Evolutionary conservation across 2,113 vertebrate genomes (phyloP).

Genomic region (Urocolius indicus): DNA sequence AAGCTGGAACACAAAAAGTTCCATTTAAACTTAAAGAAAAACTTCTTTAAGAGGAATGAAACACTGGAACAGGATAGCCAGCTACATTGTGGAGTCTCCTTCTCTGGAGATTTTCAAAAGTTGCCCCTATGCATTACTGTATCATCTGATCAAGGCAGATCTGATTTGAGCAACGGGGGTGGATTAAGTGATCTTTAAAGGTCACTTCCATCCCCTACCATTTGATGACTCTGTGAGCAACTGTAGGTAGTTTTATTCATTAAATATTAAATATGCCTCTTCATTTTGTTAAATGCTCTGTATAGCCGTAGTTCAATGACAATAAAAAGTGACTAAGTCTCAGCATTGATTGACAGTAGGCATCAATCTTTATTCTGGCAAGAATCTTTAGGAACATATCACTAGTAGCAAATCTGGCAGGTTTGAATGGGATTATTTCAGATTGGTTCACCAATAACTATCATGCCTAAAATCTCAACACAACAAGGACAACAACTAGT

Average conservation of each 20-base stretch:
- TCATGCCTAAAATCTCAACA: conserved; percentile 20
- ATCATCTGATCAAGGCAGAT: too few relatives aligned
- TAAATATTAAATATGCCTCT: not conserved
- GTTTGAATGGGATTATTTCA: not conserved
- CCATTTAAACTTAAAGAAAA: too few relatives aligned
- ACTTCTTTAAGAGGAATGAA: too few relatives aligned
- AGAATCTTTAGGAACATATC: not conserved
- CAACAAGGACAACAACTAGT: not conserved
- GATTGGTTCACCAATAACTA: conserved; percentile 11
- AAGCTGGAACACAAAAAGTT: too few relatives aligned
- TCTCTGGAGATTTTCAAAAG: too few relatives aligned
- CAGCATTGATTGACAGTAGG: conserved; percentile 5
- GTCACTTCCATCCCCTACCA: too few relatives aligned
- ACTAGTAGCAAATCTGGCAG: not conserved
- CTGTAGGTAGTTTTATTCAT: not conserved
- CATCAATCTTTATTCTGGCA: conserved; percentile 54
- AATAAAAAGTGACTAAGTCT: not conserved
- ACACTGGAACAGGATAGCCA: too few relatives aligned
- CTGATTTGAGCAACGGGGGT: too few relatives aligned
- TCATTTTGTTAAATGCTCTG: not conserved
- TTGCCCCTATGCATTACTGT: too few relatives aligned
- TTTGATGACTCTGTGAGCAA: not conserved
- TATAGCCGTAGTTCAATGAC: not conserved
- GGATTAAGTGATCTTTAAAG: too few relatives aligned
- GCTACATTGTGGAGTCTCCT: too few relatives aligned